A percentile compares a stretch with the other conserved stretches of the same genome.
Conservation (phyloP, 2,113 vertebrate species). For the Siniperca knerii region DNA sequence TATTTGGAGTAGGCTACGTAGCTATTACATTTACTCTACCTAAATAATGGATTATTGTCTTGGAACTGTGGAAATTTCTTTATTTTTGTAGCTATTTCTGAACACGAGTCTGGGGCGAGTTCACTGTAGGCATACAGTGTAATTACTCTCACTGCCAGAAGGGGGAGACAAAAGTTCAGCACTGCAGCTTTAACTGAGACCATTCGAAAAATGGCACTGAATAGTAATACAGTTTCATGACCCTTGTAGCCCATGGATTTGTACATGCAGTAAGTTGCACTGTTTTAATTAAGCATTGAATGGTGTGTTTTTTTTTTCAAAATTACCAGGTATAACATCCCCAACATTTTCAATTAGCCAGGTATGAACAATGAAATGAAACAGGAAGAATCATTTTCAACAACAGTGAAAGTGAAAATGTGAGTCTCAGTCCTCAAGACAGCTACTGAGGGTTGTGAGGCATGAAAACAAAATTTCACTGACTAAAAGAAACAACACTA, state of each 20-base stretch:
- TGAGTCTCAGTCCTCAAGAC: background rate
- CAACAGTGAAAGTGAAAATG: background rate
- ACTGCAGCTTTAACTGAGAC: too few species aligned
- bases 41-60: too few species aligned
- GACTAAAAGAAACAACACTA: background rate
- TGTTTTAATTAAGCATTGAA: background rate
- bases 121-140: too few species aligned
- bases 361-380: background rate
- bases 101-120: too few species aligned
- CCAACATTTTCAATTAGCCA: background rate
- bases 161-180: too few species aligned
- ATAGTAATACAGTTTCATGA: background rate
- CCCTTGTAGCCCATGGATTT: background rate
- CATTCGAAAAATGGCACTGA: background rate
- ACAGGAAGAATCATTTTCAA: background rate
- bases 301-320: background rate
- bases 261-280: background rate
- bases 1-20: too few species aligned
- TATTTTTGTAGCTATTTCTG: too few species aligned
- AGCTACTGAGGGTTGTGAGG: background rate
- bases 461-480: background rate
- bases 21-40: too few species aligned
- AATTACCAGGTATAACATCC: background rate
- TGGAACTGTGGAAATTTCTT: too few species aligned
- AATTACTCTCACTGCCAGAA: too few species aligned